phyloP scores from a whole-genome alignment of 2,797 vertebrate genomes.

The Tiaroga cobitis region DNA sequence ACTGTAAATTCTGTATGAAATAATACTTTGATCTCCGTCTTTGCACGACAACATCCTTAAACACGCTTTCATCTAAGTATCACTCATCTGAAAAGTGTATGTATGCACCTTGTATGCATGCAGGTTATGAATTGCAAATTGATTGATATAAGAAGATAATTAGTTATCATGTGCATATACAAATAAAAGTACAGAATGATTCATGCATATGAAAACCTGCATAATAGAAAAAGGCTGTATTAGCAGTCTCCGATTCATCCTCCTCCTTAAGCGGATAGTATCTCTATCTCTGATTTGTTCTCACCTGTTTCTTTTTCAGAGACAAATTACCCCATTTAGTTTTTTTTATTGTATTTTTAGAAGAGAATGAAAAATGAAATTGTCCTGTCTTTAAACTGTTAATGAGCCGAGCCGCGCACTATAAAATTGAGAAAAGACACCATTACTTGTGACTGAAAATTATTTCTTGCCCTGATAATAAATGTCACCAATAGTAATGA shows the following conservation, averaged over 20 bases:
- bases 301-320: constrained; percentile 3
- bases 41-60: neutral
- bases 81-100: neutral
- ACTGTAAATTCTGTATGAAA: neutral
- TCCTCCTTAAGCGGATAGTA: neutral
- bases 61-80: neutral
- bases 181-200: neutral
- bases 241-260: neutral
- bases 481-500: constrained; percentile 21
- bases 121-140: neutral
- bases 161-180: neutral
- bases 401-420: constrained; percentile 15
- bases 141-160: neutral
- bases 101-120: neutral
- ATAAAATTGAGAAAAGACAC: neutral
- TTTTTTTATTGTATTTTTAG: neutral
- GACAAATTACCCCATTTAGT: neutral
- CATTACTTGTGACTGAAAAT: constrained; percentile 6
- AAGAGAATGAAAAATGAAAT: neutral
- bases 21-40: constrained; percentile 2
- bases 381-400: neutral
- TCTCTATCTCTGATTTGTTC: neutral
- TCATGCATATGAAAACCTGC: neutral
- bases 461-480: constrained; percentile 13
- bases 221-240: neutral